These are phyloP conservation scores for Rallus limicola DNA, from an alignment of 2,113 vertebrate species.

Conservation along the genomic window DNA sequence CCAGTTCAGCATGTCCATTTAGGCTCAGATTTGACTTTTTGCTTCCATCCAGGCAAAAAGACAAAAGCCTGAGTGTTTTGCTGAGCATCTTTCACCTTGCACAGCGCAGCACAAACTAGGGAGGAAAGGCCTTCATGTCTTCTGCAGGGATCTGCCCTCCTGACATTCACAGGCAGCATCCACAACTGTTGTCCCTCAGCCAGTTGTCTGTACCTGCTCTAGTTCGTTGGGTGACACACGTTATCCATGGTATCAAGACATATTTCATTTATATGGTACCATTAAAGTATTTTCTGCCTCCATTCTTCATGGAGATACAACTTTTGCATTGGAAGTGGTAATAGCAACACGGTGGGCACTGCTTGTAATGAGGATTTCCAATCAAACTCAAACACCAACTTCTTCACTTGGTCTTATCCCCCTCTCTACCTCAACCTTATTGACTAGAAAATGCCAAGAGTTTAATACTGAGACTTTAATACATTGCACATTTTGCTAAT, in stretches of 20 bases:
- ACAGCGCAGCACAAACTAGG: rapidly evolving
- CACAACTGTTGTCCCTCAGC: background rate
- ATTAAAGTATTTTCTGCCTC: background rate
- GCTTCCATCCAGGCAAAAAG: background rate
- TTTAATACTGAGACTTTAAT: constrained; percentile 2
- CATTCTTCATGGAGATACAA: background rate
- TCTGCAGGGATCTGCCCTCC: background rate
- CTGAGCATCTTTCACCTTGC: background rate
- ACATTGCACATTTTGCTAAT: constrained; percentile 54
- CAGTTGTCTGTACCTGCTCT: background rate
- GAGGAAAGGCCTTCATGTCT: background rate
- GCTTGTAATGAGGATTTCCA: background rate
- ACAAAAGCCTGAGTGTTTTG: background rate
- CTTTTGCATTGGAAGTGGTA: background rate
- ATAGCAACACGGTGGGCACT: background rate
- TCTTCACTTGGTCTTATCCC: background rate
- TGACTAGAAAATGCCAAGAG: background rate
- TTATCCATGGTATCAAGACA: background rate
- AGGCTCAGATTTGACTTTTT: background rate
- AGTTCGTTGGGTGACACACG: background rate
- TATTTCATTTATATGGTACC: background rate
- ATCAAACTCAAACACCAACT: background rate
- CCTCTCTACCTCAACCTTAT: background rate
- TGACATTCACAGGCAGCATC: background rate
- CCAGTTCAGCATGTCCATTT: background rate